A percentile compares a stretch with the other conserved stretches of the same genome.
Evolutionary conservation across 2,888 invertebrate genomes (phyloP).

Genomic region (Hirtodrosophila trivittata): DNA sequence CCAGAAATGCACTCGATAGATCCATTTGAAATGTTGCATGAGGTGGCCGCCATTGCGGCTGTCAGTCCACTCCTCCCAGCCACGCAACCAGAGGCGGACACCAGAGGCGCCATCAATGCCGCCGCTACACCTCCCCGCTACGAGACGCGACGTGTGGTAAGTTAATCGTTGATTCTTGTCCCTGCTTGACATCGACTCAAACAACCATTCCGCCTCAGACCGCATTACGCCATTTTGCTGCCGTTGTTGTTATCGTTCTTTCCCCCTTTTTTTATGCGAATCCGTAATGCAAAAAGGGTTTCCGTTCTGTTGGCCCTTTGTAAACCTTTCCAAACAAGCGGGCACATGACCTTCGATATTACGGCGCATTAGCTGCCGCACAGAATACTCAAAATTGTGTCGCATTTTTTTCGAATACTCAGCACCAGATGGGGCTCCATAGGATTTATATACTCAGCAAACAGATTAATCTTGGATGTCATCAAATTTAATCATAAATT

Average conservation of each 20-base stretch:
- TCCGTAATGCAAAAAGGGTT: constrained; percentile 67
- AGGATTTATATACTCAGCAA: not conserved
- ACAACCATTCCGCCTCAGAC: not conserved
- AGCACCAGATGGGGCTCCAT: not conserved
- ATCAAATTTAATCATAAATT: too few species aligned
- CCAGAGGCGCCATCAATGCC: constrained; percentile 23
- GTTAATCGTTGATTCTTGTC: constrained; percentile 54
- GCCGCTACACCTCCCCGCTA: constrained; percentile 49
- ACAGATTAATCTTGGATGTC: too few species aligned
- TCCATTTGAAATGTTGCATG: constrained; percentile 64
- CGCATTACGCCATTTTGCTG: constrained; percentile 24
- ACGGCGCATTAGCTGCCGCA: constrained; percentile 57
- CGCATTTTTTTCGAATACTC: constrained; percentile 50
- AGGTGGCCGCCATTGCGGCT: constrained; percentile 19
- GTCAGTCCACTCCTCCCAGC: constrained; percentile 1
- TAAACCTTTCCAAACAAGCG: constrained; percentile 47
- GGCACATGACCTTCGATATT: constrained; percentile 70
- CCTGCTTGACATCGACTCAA: too few species aligned
- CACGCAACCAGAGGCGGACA: constrained; percentile 17
- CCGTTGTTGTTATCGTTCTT: constrained; percentile 22
- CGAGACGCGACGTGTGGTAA: constrained; percentile 74
- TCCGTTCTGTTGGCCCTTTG: constrained; percentile 42
- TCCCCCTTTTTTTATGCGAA: constrained; percentile 45
- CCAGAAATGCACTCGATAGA: constrained; percentile 48
- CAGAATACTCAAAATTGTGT: constrained; percentile 54